Evolutionary conservation across 2,113 vertebrate species (phyloP), one percentile per base, ranked within the genome.

Genomic region (Cricetomys ansorgei): DNA sequence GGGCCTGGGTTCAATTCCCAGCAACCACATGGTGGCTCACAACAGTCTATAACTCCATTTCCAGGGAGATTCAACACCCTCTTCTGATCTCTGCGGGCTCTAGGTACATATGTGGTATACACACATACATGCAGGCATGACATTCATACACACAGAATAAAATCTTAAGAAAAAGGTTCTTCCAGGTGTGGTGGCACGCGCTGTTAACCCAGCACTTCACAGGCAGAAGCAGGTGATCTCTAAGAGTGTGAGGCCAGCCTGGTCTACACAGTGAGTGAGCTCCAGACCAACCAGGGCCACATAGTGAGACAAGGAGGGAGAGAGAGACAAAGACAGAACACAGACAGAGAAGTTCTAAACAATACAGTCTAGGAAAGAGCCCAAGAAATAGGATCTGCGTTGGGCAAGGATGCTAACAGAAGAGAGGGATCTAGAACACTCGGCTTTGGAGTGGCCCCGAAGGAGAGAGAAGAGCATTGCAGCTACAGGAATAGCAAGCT

Each of bases 401-500:
- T 80, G 11, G 11, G 3, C 50, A 80, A 57, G 13, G 29, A 90
- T 72, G 15, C 77, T 94, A 89, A 81, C 25, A 16, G 64, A 88
- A 65, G 29, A 59, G 94, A 5, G 5, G 1, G 40, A 76, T 50
- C 84, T 96, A 40, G 91, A 83, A 83, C 59, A 53, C 53, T 27
- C 79, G 92, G 53, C 86, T 84, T 84, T 93, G 64, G 34, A 95
- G 89, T 50, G 21, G 15, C 64, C 67, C 53, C 65, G 69, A 29
- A 80, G 48, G 55, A 83, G 34, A 67, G 50, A 91, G 81, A 76
- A 75, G 27, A 62, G 40, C 55, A 50, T 59, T 96, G 40, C 25
- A 94, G 65, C 48, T 95, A 45, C 70, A 92, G 31, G 7, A 77
- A 7, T 0, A 70, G 70, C 37, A 64, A 89, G 73, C 83, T 59